A percentile compares a stretch with the other conserved stretches of the same genome.
Evolutionary conservation across 2,797 vertebrate species (phyloP).

Genomic region (Prionace glauca): DNA sequence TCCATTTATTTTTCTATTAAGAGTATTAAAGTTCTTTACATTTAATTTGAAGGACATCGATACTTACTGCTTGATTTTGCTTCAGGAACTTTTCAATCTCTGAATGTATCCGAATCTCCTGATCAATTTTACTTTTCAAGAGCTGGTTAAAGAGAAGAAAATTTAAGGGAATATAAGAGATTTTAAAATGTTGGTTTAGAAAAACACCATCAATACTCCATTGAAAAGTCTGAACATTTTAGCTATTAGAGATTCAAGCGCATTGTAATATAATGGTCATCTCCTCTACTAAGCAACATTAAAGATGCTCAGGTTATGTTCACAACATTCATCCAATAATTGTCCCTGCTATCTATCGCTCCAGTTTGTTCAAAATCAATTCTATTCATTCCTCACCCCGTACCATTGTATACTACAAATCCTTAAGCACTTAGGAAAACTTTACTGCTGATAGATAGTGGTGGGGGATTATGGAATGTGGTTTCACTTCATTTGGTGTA

Average conservation of each 20-base stretch:
- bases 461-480: neutral
- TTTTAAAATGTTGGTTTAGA: neutral
- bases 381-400: neutral
- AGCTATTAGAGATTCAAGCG: neutral
- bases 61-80: conserved; percentile 60
- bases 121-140: conserved; percentile 55
- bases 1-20: neutral
- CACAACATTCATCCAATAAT: neutral
- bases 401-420: neutral
- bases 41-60: neutral
- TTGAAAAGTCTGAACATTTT: neutral
- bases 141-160: conserved; percentile 52
- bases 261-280: neutral
- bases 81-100: conserved; percentile 65
- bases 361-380: neutral
- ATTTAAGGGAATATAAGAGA: neutral
- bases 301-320: neutral
- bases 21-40: neutral
- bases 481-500: neutral
- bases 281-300: neutral
- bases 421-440: neutral
- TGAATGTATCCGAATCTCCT: conserved; percentile 61
- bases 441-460: neutral
- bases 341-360: neutral
- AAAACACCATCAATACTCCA: neutral